Percentiles rank a stretch among this genome's conserved stretches.
phyloP scores from a whole-genome alignment of 2,113 vertebrate genomes.

The Tricholaema leucomelas region DNA sequence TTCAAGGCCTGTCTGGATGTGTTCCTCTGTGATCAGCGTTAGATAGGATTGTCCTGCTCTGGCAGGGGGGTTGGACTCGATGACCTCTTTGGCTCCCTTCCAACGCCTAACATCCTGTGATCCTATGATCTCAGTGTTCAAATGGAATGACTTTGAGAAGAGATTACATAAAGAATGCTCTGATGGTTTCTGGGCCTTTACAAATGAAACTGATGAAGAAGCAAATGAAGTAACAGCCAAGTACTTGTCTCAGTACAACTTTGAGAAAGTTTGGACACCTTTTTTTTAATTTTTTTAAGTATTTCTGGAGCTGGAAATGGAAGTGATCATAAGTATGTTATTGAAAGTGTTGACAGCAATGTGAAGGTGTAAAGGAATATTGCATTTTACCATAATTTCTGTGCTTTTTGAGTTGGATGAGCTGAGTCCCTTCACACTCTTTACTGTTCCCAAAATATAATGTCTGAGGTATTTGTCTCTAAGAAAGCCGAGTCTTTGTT shows the following conservation, averaged over 20 bases:
- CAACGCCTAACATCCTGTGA: no score
- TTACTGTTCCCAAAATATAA: slow-evolving; percentile 31
- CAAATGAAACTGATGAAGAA: background rate
- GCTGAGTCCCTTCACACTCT: background rate
- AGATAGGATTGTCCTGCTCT: no score
- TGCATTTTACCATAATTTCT: background rate
- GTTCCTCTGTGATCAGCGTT: no score
- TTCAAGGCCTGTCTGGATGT: no score
- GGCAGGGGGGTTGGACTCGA: no score
- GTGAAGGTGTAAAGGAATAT: slow-evolving; percentile 52
- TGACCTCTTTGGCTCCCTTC: no score
- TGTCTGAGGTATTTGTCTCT: slow-evolving; percentile 7
- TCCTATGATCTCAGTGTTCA: background rate
- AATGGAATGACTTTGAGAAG: background rate
- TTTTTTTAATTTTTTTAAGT: slow-evolving; percentile 16
- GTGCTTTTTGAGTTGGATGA: slow-evolving; percentile 3
- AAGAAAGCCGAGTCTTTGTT: slow-evolving; percentile 11
- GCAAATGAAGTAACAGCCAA: slow-evolving; percentile 1
- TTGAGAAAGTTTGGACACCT: slow-evolving; percentile 11
- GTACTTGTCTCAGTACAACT: background rate
- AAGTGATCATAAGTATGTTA: background rate
- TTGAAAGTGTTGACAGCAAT: slow-evolving; percentile 44
- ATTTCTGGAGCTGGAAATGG: slow-evolving; percentile 33
- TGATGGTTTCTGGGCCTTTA: background rate
- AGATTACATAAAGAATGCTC: background rate